Percentiles rank a stretch among this genome's conserved stretches.
Conservation (phyloP, 2,797 vertebrate genomes). For the Chaenodraco wilsoni region DNA sequence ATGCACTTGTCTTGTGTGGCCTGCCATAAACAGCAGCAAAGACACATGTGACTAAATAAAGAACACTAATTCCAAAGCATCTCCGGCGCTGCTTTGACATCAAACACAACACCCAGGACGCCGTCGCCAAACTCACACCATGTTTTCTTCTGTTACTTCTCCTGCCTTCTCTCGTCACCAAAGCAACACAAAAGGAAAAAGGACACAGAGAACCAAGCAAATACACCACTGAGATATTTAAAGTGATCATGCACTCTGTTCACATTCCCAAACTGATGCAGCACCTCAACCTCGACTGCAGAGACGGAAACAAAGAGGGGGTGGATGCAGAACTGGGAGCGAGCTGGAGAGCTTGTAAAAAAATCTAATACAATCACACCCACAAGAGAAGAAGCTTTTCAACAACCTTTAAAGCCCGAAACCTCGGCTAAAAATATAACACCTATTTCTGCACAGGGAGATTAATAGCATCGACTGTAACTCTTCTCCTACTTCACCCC, state of each 20-base stretch:
- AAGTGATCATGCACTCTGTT: slow-evolving; percentile 29
- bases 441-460: slow-evolving; percentile 30
- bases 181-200: slow-evolving; percentile 33
- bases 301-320: slow-evolving; percentile 16
- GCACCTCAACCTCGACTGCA: slow-evolving; percentile 30
- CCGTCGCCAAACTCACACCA: slow-evolving; percentile 21
- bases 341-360: slow-evolving; percentile 24
- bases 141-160: slow-evolving; percentile 31
- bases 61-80: slow-evolving; percentile 38
- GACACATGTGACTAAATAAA: slow-evolving; percentile 44
- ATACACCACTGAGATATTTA: slow-evolving; percentile 29
- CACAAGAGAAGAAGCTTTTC: slow-evolving; percentile 27
- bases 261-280: slow-evolving; percentile 37
- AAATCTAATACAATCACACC: slow-evolving; percentile 45
- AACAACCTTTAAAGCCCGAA: slow-evolving; percentile 32
- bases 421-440: slow-evolving; percentile 49
- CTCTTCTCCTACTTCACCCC: slow-evolving; percentile 39
- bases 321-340: slow-evolving; percentile 20
- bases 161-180: slow-evolving; percentile 4
- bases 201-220: slow-evolving; percentile 24
- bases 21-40: slow-evolving; percentile 33
- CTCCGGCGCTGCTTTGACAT: slow-evolving; percentile 33
- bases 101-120: slow-evolving; percentile 38
- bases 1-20: slow-evolving; percentile 33
- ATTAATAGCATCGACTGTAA: slow-evolving; percentile 35